Evolutionary conservation across 1,140 invertebrate genomes (phyloP), one percentile per base, ranked within the genome.

Genomic region (Holotrichia oblita): DNA sequence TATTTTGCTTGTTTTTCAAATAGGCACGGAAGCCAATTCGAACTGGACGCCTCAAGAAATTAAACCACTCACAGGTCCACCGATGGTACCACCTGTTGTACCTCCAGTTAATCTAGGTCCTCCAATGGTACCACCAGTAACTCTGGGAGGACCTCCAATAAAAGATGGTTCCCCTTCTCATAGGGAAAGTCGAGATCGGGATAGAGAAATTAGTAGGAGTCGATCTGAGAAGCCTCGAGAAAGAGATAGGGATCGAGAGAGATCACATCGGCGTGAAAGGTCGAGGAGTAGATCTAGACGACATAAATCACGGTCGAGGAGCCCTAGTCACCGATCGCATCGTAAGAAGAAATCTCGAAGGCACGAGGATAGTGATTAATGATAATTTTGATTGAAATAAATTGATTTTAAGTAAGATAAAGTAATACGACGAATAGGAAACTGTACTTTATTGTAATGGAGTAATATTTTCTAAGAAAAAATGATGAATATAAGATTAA

Each of bases 41-140:
- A 88, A 87, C 27, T 93, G 91, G 91, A 87, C 89, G 48, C 91
- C 91, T 10, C 86, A 82, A 14, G 91, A 92, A 78, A 92, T 92
- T 44, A 92, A 93, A 84, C 89, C 91, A 80, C 83, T 93, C 40
- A 92, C 90, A 0, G 78, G 76, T 14, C 79, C 80, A 6, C 81
- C 81, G 4, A 80, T 83, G 59, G 80, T 79, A 72, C 82, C 83
- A 8, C 77, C 81, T 59, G 82, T 83, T 48, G 83, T 84, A 48
- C 88, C 87, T 12, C 83, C 86, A 77, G 86, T 87, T 79, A 81
- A 83, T 73, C 84, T 87, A 78, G 87, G 86, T 4, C 86, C 87
- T n/a, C 87, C 89, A 8, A 85, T 85, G 55, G 83, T 84, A 69
- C 74, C 84, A 77, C 78, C 81, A 24, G 82, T 84, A 41, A 55